phyloP scores from a whole-genome alignment of 2,888 invertebrate genomes.

The Dyspetes luteomarginatus region DNA sequence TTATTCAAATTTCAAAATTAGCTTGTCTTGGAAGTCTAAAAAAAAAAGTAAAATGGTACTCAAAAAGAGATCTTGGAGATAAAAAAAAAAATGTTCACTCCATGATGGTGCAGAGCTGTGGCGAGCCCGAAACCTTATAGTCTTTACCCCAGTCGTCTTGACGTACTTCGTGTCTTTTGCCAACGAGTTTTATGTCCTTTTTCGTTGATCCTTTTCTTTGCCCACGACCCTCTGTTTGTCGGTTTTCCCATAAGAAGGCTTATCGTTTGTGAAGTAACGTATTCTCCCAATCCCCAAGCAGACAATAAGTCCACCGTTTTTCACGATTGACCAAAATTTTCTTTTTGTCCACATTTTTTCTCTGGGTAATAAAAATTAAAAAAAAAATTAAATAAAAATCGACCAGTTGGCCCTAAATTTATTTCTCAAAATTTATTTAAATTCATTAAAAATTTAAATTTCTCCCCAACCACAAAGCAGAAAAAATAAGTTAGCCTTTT shows the following conservation, averaged over 20 bases:
- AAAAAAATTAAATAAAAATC: no score
- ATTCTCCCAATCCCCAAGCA: conserved; percentile 7
- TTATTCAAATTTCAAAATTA: no score
- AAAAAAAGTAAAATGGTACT: background rate
- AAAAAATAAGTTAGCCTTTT: conserved; percentile 17
- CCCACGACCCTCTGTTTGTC: background rate
- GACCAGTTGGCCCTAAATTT: no score
- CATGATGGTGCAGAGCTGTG: no score
- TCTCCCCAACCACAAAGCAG: background rate
- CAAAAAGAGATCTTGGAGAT: no score
- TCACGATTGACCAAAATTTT: conserved; percentile 6
- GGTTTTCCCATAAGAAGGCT: conserved; percentile 34
- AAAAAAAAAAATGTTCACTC: background rate
- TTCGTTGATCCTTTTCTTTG: conserved; percentile 23
- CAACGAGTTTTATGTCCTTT: conserved; percentile 23
- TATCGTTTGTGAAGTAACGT: conserved; percentile 33
- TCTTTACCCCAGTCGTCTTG: conserved; percentile 3
- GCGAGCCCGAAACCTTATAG: background rate
- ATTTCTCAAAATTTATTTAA: no score
- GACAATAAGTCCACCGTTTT: conserved; percentile 18
- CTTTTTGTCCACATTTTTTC: conserved; percentile 23
- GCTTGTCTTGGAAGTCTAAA: background rate
- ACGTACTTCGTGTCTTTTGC: conserved; percentile 25
- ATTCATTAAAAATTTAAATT: no score
- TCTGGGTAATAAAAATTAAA: no score